Conservation (phyloP, 1,140 invertebrate species). For the Maconellicoccus hirsutus region DNA sequence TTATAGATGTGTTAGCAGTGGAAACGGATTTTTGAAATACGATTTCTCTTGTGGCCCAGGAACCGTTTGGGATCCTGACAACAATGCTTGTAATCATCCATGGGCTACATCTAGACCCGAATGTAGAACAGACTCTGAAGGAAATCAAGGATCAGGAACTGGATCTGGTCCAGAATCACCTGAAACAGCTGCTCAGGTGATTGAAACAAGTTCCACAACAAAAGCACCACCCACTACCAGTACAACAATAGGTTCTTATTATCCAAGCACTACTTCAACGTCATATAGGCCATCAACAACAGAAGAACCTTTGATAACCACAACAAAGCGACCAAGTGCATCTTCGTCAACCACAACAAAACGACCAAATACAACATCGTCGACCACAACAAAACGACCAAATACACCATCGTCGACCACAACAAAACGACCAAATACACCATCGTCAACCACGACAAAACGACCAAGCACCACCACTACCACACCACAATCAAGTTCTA, state of each 20-base stretch:
- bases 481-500: background rate
- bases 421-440: background rate
- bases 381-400: background rate
- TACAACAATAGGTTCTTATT: constrained; percentile 12
- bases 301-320: background rate
- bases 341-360: background rate
- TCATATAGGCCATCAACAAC: background rate
- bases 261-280: background rate
- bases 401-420: background rate
- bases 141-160: constrained; percentile 15
- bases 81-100: constrained; percentile 47
- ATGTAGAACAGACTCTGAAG: constrained; percentile 24
- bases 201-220: constrained; percentile 13
- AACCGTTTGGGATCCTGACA: constrained; percentile 50
- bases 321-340: background rate
- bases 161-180: constrained; percentile 45
- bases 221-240: constrained; percentile 22
- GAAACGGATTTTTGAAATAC: constrained; percentile 42
- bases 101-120: constrained; percentile 37
- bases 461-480: background rate
- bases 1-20: constrained; percentile 51
- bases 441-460: background rate
- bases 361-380: background rate
- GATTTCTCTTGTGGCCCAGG: constrained; percentile 51
- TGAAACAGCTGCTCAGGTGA: constrained; percentile 37